Base-by-base conservation (phyloP, 35 echinoderm and acorn worm species). In the Chiridota heheva region DNA sequence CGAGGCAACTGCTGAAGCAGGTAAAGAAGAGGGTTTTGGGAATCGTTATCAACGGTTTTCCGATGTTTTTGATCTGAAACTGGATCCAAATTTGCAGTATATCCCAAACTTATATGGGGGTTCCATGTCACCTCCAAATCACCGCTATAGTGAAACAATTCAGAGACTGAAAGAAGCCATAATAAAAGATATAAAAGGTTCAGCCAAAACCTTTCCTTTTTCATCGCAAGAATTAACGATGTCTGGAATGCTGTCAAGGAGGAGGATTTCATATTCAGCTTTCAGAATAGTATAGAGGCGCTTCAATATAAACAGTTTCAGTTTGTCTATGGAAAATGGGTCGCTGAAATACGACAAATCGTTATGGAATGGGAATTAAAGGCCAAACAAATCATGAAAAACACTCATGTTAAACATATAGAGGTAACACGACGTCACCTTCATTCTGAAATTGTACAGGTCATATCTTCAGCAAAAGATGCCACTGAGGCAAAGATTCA, bases 201-300 rank as follows among this genome's bases (percentile, higher is more conserved):
- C 46, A 58, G 32, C 15, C 36, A 72, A 44, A 44, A 40, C 48
- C 2, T 29, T 84, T 1, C 33, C 6, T 36, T 72, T 12, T 58
- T 84, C 17, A 55, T 32, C 0, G 33, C 32, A 15, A 84, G 67
- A 60, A 63, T 63, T 5, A 29, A 43, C 30, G 39, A 44, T 29
- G 29, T 84, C 12, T 84, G 81, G 81, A 84, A 84, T n/a, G 81
- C 81, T 17, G 67, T 84, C 6, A 70, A 40, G 22, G 67, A 61
- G 24, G 81, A 84, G 37, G 47, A 84, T n/a, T 84, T 84, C 33
- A 58, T 73, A 17, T 84, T 84, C n/a, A 65, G 58, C 25, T 84
- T 84, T 34, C 67, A 59, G 18, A 72, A 84, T 47, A 60, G 75
- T 78, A 58, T 78, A 13, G 62, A 36, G 6, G 75, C 56, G 13